Conservation (phyloP, 2,113 vertebrate species). For the Misgurnus anguillicaudatus region DNA sequence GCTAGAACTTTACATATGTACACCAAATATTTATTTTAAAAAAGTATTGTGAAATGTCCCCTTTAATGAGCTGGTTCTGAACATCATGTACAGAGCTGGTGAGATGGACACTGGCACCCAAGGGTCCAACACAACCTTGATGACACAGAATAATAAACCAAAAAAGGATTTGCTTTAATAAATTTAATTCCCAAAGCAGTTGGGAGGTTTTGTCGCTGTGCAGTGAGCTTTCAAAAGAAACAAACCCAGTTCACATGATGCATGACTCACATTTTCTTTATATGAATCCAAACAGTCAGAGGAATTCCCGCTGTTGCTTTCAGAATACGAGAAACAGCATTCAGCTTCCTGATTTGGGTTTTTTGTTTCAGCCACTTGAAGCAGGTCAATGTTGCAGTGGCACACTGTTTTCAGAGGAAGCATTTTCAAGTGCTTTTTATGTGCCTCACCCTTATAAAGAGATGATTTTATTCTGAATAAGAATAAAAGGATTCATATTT, state of each 20-base stretch:
- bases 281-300: slow-evolving; percentile 10
- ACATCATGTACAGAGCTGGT: no score
- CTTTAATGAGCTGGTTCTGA: neutral
- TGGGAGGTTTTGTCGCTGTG: neutral
- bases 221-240: slow-evolving; percentile 11
- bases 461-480: neutral
- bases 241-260: slow-evolving; percentile 10
- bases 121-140: neutral
- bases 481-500: neutral
- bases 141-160: no score
- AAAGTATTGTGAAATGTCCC: no score
- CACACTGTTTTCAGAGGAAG: neutral
- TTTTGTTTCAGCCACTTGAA: slow-evolving; percentile 22
- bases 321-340: slow-evolving; percentile 12
- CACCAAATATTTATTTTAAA: no score
- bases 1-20: no score
- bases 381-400: neutral
- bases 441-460: slow-evolving; percentile 6
- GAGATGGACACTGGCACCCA: neutral
- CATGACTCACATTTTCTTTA: slow-evolving; percentile 25
- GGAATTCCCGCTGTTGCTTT: slow-evolving; percentile 12
- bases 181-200: neutral
- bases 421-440: slow-evolving; percentile 1
- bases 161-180: no score
- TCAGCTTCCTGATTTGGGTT: neutral